Evolutionary conservation across 1,140 invertebrate species (phyloP).

Genomic region (Drosophila pallidifrons): DNA sequence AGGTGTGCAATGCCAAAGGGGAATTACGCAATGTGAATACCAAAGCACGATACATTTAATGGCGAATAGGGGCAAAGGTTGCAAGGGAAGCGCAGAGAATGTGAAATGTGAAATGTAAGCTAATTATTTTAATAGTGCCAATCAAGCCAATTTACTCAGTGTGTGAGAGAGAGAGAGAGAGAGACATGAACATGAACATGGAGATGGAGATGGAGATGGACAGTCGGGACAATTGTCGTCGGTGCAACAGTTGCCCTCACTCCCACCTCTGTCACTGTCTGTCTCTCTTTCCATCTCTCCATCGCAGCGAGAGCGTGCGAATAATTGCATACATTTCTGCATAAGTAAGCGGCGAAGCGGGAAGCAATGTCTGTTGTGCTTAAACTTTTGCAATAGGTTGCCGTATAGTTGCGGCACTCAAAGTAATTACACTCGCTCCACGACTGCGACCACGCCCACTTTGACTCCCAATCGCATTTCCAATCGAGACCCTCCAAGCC

Average conservation of each 20-base stretch:
- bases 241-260: conserved; percentile 55
- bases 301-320: conserved; percentile 47
- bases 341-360: conserved; percentile 14
- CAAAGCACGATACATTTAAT: background rate
- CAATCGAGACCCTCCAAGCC: background rate
- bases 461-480: conserved; percentile 1
- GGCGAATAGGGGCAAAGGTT: background rate
- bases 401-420: conserved; percentile 60
- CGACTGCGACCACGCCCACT: background rate
- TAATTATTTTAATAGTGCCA: conserved; percentile 78
- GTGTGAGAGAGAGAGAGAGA: background rate
- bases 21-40: conserved; percentile 14
- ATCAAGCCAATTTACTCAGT: conserved; percentile 64
- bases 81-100: no score
- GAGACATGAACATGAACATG: background rate
- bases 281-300: background rate
- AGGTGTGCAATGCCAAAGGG: conserved; percentile 32
- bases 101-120: conserved; percentile 20
- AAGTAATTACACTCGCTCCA: conserved; percentile 57
- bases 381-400: background rate
- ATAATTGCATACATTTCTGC: conserved; percentile 70
- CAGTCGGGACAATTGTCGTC: conserved; percentile 34
- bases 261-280: background rate
- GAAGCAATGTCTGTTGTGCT: conserved; percentile 2
- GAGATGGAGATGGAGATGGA: background rate